phyloP scores from a whole-genome alignment of 2,113 vertebrate species.

The Callaeas wilsoni region DNA sequence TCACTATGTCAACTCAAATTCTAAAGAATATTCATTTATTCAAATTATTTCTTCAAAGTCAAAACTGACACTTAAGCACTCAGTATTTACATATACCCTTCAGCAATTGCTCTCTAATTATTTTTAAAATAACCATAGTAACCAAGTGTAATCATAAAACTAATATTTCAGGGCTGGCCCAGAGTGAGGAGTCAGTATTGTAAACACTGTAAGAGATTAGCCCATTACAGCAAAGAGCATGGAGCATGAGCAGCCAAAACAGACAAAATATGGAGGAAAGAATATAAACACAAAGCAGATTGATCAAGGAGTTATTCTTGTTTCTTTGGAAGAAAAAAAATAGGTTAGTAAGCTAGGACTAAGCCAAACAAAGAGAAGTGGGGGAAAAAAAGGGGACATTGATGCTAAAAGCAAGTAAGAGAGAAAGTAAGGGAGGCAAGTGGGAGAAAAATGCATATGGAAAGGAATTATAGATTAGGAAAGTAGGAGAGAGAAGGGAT shows the following conservation, averaged over 20 bases:
- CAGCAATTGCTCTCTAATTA: not conserved
- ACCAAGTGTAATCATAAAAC: not conserved
- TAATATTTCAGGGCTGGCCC: not conserved
- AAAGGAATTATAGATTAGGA: not conserved
- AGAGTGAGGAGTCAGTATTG: not conserved
- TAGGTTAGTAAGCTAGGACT: not conserved
- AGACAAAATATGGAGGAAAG: not conserved
- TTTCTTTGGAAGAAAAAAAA: not conserved
- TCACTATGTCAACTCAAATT: not conserved
- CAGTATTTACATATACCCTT: not conserved
- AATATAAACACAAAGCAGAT: not conserved
- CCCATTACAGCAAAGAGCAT: not conserved
- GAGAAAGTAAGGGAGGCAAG: not conserved
- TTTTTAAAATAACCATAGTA: not conserved
- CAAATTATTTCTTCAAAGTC: not conserved
- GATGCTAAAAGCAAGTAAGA: not conserved
- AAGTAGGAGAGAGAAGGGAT: not conserved
- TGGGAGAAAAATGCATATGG: not conserved
- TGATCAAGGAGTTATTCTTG: not conserved
- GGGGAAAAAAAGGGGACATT: not conserved
- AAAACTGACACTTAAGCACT: not conserved
- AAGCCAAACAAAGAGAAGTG: not conserved
- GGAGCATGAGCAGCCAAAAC: not conserved
- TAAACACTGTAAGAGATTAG: not conserved
- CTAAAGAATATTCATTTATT: not conserved